These are phyloP conservation scores for Palythoa caribaeorum DNA, from an alignment of 92 coral and sea anemone species.

Conservation along the genomic window DNA sequence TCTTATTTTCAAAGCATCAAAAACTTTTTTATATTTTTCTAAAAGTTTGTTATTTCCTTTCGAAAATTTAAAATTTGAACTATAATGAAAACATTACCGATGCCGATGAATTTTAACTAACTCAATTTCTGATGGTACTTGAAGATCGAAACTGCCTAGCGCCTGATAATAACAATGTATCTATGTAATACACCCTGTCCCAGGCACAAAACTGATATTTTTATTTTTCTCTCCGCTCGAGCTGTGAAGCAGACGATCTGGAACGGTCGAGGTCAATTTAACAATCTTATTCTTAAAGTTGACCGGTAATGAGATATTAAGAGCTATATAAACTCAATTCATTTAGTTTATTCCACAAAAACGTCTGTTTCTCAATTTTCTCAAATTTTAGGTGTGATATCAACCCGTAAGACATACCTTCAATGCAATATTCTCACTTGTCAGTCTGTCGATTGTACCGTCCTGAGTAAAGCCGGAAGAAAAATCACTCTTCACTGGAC, in stretches of 20 bases:
- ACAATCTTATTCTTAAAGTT: not conserved
- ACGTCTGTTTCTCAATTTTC: not conserved
- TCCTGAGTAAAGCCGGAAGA: not conserved
- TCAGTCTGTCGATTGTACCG: conserved; percentile 19
- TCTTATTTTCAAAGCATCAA: too few species aligned
- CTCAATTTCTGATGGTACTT: too few species aligned
- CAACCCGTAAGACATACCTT: conserved; percentile 18
- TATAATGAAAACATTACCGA: too few species aligned
- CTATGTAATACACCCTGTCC: not conserved
- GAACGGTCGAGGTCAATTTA: conserved; percentile 4
- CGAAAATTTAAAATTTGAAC: too few species aligned
- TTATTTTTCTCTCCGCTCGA: conserved; percentile 20
- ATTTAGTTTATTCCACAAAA: not conserved
- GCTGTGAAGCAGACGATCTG: conserved; percentile 11
- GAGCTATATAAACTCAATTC: not conserved
- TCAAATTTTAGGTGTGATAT: not conserved
- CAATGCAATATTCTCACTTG: conserved; percentile 24
- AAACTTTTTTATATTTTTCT: too few species aligned
- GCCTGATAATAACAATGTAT: not conserved
- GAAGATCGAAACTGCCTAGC: not conserved
- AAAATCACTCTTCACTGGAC: conserved; percentile 1
- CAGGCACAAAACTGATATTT: not conserved
- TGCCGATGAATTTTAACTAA: too few species aligned
- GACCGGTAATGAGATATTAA: conserved; percentile 9
- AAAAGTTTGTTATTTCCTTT: too few species aligned